phyloP scores from a whole-genome alignment of 2,797 vertebrate genomes.

The Neostethus bicornis region DNA sequence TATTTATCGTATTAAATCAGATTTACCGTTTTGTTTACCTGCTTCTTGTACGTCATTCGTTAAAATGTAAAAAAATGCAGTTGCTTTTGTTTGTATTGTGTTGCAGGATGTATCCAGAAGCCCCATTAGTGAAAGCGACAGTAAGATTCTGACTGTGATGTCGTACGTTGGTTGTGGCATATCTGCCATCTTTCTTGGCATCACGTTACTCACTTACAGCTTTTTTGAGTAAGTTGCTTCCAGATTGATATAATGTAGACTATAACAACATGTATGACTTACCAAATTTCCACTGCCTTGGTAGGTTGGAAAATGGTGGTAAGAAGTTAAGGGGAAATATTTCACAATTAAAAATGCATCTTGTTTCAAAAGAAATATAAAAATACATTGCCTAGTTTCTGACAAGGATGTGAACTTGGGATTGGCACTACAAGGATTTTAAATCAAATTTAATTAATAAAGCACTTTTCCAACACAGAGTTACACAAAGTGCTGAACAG shows the following conservation, averaged over 20 bases:
- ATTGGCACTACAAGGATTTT: too few relatives aligned
- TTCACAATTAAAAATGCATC: background rate
- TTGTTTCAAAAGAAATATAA: background rate
- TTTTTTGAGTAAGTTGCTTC: conserved; percentile 84
- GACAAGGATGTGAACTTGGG: too few relatives aligned
- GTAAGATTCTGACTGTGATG: conserved; percentile 80
- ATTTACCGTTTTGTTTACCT: background rate
- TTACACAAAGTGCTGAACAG: too few relatives aligned
- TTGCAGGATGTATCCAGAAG: conserved; percentile 81
- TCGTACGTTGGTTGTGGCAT: conserved; percentile 86
- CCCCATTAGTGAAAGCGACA: conserved; percentile 60
- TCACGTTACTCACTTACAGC: conserved; percentile 86
- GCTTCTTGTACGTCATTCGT: background rate
- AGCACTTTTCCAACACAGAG: too few relatives aligned
- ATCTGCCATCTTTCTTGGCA: conserved; percentile 86
- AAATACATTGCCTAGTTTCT: background rate
- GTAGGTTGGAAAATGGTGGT: background rate
- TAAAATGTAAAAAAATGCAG: background rate
- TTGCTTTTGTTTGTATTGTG: too few relatives aligned
- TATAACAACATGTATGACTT: background rate
- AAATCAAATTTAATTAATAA: too few relatives aligned
- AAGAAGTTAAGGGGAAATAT: background rate
- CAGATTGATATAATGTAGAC: background rate
- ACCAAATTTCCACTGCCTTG: background rate
- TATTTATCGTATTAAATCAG: background rate